Conservation (phyloP, 1,140 invertebrate species). For the Lethocerus indicus region DNA sequence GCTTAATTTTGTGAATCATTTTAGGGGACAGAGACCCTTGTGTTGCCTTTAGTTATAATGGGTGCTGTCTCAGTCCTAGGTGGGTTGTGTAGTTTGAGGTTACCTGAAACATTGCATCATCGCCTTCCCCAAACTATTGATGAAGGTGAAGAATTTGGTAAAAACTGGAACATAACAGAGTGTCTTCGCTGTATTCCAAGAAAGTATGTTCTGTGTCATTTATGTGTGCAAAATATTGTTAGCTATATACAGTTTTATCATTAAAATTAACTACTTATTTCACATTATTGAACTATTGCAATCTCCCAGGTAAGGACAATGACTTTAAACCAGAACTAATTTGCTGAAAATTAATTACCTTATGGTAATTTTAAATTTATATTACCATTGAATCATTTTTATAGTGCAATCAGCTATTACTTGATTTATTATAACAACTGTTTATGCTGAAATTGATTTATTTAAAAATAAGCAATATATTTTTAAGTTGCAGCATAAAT, state of each 20-base stretch:
- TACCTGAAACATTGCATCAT: slow-evolving; percentile 67
- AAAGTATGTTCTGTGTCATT: too few species aligned
- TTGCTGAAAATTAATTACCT: too few species aligned
- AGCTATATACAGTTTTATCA: too few species aligned
- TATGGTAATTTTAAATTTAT: too few species aligned
- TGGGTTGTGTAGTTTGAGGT: slow-evolving; percentile 52
- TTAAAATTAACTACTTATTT: too few species aligned
- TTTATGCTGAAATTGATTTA: neutral
- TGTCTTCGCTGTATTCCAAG: slow-evolving; percentile 46
- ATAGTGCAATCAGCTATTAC: too few species aligned
- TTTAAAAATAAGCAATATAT: neutral
- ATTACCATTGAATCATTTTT: too few species aligned
- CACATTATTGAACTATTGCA: too few species aligned
- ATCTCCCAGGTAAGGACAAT: too few species aligned
- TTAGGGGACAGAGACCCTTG: slow-evolving; percentile 66
- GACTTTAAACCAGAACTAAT: too few species aligned
- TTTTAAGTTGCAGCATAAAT: neutral
- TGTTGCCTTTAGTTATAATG: slow-evolving; percentile 63
- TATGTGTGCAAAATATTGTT: too few species aligned
- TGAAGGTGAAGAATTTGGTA: slow-evolving; percentile 77
- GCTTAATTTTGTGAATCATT: neutral
- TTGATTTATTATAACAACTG: too few species aligned
- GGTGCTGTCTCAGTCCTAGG: slow-evolving; percentile 60
- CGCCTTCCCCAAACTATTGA: slow-evolving; percentile 64
- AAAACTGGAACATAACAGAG: slow-evolving; percentile 55